These are phyloP conservation scores for Rutilus rutilus DNA, from an alignment of 2,113 vertebrate species.

Conservation along the genomic window DNA sequence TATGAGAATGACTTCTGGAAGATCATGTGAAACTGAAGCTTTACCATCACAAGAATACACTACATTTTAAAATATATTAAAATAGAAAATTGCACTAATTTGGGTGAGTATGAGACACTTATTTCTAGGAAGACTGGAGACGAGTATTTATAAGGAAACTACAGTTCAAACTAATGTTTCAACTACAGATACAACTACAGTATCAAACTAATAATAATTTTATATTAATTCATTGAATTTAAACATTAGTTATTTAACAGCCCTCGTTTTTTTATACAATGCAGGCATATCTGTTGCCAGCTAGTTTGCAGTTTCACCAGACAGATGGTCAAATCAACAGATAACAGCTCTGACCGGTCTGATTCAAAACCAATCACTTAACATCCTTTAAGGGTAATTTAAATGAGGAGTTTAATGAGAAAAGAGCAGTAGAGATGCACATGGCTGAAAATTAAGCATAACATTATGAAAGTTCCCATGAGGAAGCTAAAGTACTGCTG, in stretches of 20 bases:
- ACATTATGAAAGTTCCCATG: background rate
- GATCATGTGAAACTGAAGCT: background rate
- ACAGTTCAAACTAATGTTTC: too few relatives aligned
- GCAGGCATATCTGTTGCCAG: background rate
- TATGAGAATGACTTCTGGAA: too few relatives aligned
- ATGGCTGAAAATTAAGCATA: background rate
- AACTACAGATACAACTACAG: too few relatives aligned
- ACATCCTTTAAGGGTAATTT: background rate
- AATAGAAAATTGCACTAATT: too few relatives aligned
- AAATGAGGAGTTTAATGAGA: background rate
- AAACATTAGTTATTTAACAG: background rate
- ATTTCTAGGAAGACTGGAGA: too few relatives aligned
- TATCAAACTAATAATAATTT: background rate
- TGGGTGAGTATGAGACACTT: too few relatives aligned
- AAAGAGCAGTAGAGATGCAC: background rate
- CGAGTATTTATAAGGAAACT: too few relatives aligned
- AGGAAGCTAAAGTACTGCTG: background rate
- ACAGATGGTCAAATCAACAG: constrained; percentile 38
- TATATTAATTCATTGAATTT: background rate
- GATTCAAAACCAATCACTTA: constrained; percentile 6
- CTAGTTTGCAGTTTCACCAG: constrained; percentile 26
- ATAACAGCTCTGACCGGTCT: constrained; percentile 18
- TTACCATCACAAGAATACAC: background rate
- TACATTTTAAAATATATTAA: background rate
- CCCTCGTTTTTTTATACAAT: background rate